These are phyloP conservation scores for Drosophila neonasuta DNA, from an alignment of 2,888 invertebrate genomes.

Conservation along the genomic window DNA sequence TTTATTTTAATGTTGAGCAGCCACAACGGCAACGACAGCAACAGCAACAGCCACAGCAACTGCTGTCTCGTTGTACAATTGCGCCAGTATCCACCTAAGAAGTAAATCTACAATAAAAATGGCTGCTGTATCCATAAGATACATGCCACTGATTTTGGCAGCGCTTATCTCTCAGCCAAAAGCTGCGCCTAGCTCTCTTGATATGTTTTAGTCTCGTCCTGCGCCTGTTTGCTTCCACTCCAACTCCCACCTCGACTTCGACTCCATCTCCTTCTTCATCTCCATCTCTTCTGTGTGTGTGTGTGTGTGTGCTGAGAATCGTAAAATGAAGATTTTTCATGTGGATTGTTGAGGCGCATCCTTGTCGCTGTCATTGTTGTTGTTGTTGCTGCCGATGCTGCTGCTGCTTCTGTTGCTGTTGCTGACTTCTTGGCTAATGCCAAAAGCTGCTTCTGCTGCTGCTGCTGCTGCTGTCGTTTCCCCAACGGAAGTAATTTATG, in stretches of 20 bases:
- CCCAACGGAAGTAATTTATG: slow-evolving; percentile 76
- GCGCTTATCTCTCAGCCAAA: slow-evolving; percentile 69
- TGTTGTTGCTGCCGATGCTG: slow-evolving; percentile 31
- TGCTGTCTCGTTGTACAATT: slow-evolving; percentile 64
- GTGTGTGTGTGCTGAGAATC: slow-evolving; percentile 63
- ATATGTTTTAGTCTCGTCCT: slow-evolving; percentile 48
- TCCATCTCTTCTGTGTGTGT: neutral
- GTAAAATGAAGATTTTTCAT: slow-evolving; percentile 79
- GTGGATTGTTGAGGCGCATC: slow-evolving; percentile 66
- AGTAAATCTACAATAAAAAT: slow-evolving; percentile 75
- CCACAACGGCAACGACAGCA: slow-evolving; percentile 26
- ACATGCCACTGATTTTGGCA: slow-evolving; percentile 76
- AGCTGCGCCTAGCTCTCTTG: slow-evolving; percentile 60
- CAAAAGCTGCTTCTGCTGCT: slow-evolving; percentile 49
- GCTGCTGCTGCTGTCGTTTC: slow-evolving; percentile 60
- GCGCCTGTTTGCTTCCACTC: neutral
- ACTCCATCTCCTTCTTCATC: neutral
- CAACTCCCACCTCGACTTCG: neutral
- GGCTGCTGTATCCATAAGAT: slow-evolving; percentile 72
- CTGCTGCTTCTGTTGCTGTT: slow-evolving; percentile 3
- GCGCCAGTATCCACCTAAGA: slow-evolving; percentile 57
- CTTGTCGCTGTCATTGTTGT: slow-evolving; percentile 57
- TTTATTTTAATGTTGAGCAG: slow-evolving; percentile 77
- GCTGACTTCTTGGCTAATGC: slow-evolving; percentile 66
- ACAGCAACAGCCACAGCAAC: slow-evolving; percentile 26